Evolutionary conservation across 2,113 vertebrate species (phyloP), one percentile per base, ranked within the genome.

Genomic region (Ophiodon elongatus): DNA sequence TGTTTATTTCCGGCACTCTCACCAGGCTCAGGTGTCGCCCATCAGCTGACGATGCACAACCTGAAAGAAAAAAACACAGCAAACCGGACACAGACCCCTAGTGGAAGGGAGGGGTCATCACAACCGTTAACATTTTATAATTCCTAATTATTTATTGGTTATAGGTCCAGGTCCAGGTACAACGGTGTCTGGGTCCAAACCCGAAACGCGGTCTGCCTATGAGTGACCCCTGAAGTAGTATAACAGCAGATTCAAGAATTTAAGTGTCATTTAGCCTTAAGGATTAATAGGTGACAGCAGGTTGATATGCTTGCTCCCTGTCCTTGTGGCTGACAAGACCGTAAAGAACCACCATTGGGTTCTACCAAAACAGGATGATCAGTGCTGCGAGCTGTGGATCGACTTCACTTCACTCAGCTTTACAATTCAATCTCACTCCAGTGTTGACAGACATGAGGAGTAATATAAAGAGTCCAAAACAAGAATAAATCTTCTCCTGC

Each of bases 261-360:
- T 21, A 35, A 37, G 13, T 56, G 67, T 73, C 45, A 19, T 33
- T 35, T 43, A 71, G 29, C 54, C 37, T 81, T 27, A 57, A 69
- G 89, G 54, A 92, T 66, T 77, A 35, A 82, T 50, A 33, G 67
- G 23, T n/a, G 57, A 85, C 65, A 37, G 54, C 74, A 31, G 41
- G 17, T 67, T 73, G 73, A 64, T 79, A 50, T 77, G 60, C 29
- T 33, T 37, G 17, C 37, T 74, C n/a, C 9, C 23, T 67, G 81
- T 86, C 85, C 78, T 65, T 91, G 82, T 31, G n/a, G 31, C 64
- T 85, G 82, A 85, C 85, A 54, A 13, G 59, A 65, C 84, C 63
- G 70, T 86, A 71, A 89, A 81, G 57, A 86, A 72, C 74, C 52
- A 47, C 47, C 60, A 13, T 0, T 4, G 1, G 31, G 43, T 69